phyloP scores from a whole-genome alignment of 1,140 invertebrate genomes.

The Rhopalosiphum maidis region DNA sequence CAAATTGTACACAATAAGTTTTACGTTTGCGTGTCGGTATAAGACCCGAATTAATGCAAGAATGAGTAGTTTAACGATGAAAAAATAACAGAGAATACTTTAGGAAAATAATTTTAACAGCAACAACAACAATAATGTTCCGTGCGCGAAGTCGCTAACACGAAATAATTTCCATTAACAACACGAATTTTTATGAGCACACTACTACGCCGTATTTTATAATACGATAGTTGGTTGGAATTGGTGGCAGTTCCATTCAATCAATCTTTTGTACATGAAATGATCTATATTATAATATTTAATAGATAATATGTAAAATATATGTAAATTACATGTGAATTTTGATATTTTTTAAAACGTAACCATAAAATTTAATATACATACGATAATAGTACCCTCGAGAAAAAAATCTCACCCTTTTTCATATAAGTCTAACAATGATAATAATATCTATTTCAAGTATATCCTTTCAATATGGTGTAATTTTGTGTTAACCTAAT shows the following conservation, averaged over 20 bases:
- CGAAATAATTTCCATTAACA: neutral
- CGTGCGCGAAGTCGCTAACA: neutral
- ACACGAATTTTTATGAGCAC: neutral
- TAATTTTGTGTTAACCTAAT: no score
- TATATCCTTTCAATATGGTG: no score
- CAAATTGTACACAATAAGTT: constrained; percentile 5
- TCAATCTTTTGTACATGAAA: neutral
- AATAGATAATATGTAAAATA: no score
- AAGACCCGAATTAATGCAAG: neutral
- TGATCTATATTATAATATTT: no score
- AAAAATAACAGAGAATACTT: constrained; percentile 4
- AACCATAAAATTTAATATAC: no score
- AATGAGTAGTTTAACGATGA: neutral
- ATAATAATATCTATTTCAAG: no score
- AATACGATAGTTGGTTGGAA: neutral
- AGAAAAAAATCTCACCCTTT: no score
- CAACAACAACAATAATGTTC: neutral
- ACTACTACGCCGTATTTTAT: neutral
- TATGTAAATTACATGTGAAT: no score
- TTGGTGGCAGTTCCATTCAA: neutral
- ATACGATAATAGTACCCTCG: no score
- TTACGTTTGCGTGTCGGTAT: neutral
- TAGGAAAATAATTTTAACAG: neutral
- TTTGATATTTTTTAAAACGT: no score
- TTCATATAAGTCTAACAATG: no score